Base-by-base conservation (phyloP, 1,140 invertebrate species). In the Saccostrea glomerata region DNA sequence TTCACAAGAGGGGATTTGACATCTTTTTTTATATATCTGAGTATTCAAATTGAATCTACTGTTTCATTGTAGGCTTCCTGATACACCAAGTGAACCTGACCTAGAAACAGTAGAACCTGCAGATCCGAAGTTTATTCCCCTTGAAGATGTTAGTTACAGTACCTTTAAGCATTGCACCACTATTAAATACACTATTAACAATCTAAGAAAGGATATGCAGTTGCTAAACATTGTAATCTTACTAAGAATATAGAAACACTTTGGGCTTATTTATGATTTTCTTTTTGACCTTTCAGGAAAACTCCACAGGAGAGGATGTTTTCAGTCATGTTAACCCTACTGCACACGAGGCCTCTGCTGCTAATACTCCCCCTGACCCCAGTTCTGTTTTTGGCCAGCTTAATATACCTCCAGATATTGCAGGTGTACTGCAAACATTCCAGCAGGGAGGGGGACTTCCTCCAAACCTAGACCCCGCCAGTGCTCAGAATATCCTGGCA, bases 31-130 rank as follows among this genome's bases (percentile, higher is more conserved):
- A n/a, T n/a, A n/a, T n/a, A n/a, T n/a, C n/a, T n/a, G 47, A 47
- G 47, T 47, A 47, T 47, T 47, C 47, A 47, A 7, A 47, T 47
- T 82, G 1, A 82, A 13, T 47, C 15, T 82, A 20, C 17, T 85
- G 66, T 15, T 30, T 84, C 60, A 86, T 90, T 91, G 4, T 89
- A 95, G 94, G 93, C 97, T 98, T 86, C 98, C 98, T 15, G 98
- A 98, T 93, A 97, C 97, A 82, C 96, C 98, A 0, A 96, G 96
- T 56, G 98, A 99, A 95, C 97, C 98, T 1, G 98, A 98, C 90
- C 94, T 97, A 86, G 98, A 98, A 95, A 96, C 97, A 91, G 96
- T 97, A 90, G 93, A 96, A 13, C 96, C 96, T 83, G 66, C 89
- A n/a, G 91, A 98, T 92, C 97, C 97, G 2, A 97, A 97, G 90